phyloP scores from a whole-genome alignment of 2,797 vertebrate genomes.

The Leptoclinus maculatus region DNA sequence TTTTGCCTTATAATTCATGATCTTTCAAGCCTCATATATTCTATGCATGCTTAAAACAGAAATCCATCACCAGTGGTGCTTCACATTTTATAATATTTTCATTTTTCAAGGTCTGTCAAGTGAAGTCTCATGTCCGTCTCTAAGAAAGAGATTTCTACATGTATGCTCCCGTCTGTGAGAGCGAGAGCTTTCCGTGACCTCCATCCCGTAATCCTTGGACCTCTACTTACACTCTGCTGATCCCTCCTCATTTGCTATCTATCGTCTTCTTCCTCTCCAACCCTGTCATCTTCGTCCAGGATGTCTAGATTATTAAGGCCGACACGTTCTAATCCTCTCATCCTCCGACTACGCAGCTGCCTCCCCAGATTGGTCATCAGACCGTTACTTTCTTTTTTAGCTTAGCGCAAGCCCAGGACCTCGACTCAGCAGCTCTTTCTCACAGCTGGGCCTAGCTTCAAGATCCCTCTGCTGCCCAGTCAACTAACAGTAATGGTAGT shows the following conservation, averaged over 20 bases:
- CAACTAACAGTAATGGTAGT: conserved; percentile 25
- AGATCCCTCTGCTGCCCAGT: conserved; percentile 39
- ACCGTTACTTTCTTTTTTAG: conserved; percentile 56
- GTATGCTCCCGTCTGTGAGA: conserved; percentile 50
- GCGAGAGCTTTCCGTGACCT: conserved; percentile 55
- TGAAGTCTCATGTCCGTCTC: conserved; percentile 33
- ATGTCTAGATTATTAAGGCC: conserved; percentile 71
- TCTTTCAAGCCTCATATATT: conserved; percentile 50
- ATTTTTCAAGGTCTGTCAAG: conserved; percentile 56
- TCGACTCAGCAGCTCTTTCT: conserved; percentile 43
- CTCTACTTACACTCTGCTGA: conserved; percentile 71
- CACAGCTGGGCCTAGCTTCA: conserved; percentile 50
- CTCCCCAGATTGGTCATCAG: conserved; percentile 64
- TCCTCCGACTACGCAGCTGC: conserved; percentile 57
- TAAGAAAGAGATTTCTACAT: conserved; percentile 57
- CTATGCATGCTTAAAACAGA: conserved; percentile 44
- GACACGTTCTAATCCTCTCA: conserved; percentile 75
- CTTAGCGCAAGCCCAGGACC: conserved; percentile 30
- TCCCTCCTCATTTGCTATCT: conserved; percentile 65
- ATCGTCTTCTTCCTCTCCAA: conserved; percentile 57
- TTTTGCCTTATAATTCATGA: conserved; percentile 67
- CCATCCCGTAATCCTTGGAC: conserved; percentile 72
- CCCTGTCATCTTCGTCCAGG: conserved; percentile 64
- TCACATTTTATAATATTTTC: conserved; percentile 30
- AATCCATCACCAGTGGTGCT: conserved; percentile 35